A percentile compares a stretch with the other conserved stretches of the same genome.
These are phyloP conservation scores for Drosophila phalerata DNA, from an alignment of 2,888 invertebrate genomes.

Conservation along the genomic window DNA sequence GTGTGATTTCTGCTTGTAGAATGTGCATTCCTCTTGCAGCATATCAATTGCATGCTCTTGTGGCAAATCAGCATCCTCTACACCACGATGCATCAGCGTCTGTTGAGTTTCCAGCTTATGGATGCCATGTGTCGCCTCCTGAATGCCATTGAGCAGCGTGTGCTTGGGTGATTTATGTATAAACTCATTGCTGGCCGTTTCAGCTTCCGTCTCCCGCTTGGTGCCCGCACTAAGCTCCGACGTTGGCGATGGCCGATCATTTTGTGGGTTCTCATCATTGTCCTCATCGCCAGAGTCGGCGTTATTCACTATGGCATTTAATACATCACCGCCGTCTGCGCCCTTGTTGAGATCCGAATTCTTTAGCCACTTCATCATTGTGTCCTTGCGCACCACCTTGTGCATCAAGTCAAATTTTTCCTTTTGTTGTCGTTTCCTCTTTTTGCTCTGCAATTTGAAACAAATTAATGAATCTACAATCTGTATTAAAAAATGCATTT, in stretches of 20 bases:
- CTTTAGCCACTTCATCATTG: slow-evolving; percentile 83
- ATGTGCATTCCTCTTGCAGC: slow-evolving; percentile 80
- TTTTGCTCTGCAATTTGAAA: slow-evolving; percentile 42
- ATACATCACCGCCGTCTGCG: slow-evolving; percentile 83
- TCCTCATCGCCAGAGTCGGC: slow-evolving; percentile 77
- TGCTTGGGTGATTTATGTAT: slow-evolving; percentile 51
- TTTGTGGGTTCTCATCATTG: slow-evolving; percentile 38
- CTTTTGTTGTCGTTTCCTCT: slow-evolving; percentile 42
- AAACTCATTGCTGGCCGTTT: slow-evolving; percentile 54
- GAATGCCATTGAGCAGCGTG: slow-evolving; percentile 40
- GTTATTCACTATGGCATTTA: slow-evolving; percentile 84
- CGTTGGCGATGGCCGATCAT: not conserved
- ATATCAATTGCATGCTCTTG: slow-evolving; percentile 76
- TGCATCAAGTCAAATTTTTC: slow-evolving; percentile 46
- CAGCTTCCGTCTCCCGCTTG: slow-evolving; percentile 28
- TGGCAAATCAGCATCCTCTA: slow-evolving; percentile 28
- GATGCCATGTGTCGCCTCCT: slow-evolving; percentile 31
- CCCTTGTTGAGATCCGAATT: slow-evolving; percentile 85
- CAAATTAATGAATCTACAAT: not conserved
- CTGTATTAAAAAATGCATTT: not conserved
- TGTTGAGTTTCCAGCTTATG: slow-evolving; percentile 55
- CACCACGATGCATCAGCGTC: slow-evolving; percentile 39
- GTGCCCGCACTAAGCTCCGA: slow-evolving; percentile 34
- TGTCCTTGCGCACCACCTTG: slow-evolving; percentile 68
- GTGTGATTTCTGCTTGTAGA: slow-evolving; percentile 70